These are phyloP conservation scores for Xerus inauris DNA, from an alignment of 2,113 vertebrate species.

Conservation along the genomic window DNA sequence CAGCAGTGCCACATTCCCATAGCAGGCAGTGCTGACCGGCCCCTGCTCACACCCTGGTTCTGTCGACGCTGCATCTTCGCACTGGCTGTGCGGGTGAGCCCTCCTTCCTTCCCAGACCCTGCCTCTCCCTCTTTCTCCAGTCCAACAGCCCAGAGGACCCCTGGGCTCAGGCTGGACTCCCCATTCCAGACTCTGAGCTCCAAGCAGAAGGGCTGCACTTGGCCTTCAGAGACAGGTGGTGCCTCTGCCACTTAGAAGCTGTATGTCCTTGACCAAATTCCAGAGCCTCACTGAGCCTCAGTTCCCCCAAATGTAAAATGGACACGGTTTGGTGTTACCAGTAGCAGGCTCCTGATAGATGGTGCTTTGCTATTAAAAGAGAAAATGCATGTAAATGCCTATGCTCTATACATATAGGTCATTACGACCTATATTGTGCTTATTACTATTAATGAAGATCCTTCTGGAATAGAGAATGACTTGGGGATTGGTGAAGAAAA, in stretches of 20 bases:
- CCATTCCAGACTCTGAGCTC: not conserved
- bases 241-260: not conserved
- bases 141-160: not conserved
- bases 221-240: not conserved
- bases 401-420: not conserved
- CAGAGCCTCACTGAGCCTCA: not conserved
- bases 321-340: not conserved
- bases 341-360: not conserved
- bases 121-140: not conserved
- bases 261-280: not conserved
- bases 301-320: not conserved
- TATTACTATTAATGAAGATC: not conserved
- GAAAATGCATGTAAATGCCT: not conserved
- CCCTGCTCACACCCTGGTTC: constrained; percentile 92
- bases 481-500: not conserved
- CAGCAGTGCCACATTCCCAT: constrained; percentile 96
- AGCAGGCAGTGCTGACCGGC: constrained; percentile 85
- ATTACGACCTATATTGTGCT: not conserved
- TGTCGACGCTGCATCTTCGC: constrained; percentile 98
- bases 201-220: not conserved
- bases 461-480: not conserved
- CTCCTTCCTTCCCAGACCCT: not conserved
- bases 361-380: not conserved
- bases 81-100: constrained; percentile 90
- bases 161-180: not conserved